Evolutionary conservation across 2,888 invertebrate species (phyloP).

Genomic region (Pterobdella sp.): DNA sequence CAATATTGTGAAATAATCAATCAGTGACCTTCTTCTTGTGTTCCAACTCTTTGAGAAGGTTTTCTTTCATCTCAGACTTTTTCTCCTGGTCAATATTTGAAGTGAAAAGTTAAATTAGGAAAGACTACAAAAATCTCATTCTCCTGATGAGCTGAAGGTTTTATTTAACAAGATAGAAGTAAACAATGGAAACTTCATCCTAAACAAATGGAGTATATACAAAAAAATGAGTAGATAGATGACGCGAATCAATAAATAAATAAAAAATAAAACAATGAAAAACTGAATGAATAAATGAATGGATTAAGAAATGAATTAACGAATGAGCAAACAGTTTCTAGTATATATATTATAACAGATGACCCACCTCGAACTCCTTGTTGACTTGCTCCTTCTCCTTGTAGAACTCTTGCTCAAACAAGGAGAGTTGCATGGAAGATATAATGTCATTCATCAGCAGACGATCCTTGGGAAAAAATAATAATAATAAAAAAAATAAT

Average conservation of each 20-base stretch:
- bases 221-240: background rate
- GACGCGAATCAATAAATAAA: background rate
- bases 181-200: background rate
- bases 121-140: background rate
- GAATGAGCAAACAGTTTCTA: background rate
- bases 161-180: background rate
- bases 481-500: too few species aligned
- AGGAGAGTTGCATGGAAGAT: constrained; percentile 61
- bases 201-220: background rate
- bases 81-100: constrained; percentile 58
- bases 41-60: constrained; percentile 79
- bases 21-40: constrained; percentile 79
- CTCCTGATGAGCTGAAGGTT: background rate
- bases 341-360: background rate
- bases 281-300: background rate
- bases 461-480: constrained; percentile 61
- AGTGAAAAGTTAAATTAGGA: background rate
- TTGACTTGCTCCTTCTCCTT: constrained; percentile 78
- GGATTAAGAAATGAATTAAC: background rate
- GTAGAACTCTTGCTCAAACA: constrained; percentile 77
- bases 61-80: constrained; percentile 73
- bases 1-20: too few species aligned
- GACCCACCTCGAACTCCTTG: constrained; percentile 70
- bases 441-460: constrained; percentile 50
- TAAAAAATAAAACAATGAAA: background rate